A percentile compares a stretch with the other conserved stretches of the same genome.
Evolutionary conservation across 1,140 invertebrate species (phyloP).

Genomic region (Diuraphis noxia): DNA sequence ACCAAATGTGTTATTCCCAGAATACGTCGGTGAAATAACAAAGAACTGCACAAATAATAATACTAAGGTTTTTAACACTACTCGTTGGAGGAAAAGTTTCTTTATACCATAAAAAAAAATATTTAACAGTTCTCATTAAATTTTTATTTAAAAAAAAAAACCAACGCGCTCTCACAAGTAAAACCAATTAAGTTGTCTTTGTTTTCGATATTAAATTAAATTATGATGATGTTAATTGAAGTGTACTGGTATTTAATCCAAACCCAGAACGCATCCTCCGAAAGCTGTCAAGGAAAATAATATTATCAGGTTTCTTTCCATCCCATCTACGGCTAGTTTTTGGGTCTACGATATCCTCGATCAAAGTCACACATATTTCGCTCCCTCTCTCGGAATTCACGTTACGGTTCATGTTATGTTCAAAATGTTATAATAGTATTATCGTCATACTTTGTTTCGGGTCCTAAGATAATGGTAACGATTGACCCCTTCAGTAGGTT

Average conservation of each 20-base stretch:
- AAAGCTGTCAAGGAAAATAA: not conserved
- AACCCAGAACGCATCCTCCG: not conserved
- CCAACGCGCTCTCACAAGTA: not conserved
- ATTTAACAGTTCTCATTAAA: not conserved
- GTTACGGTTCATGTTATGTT: not conserved
- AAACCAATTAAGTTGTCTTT: not conserved
- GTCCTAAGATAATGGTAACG: not conserved
- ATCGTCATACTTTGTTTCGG: not conserved
- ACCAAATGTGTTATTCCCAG: too few relatives aligned
- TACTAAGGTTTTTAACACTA: too few relatives aligned
- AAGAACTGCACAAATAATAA: too few relatives aligned
- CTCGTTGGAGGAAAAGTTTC: too few relatives aligned
- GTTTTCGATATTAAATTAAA: not conserved
- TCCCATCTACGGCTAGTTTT: not conserved
- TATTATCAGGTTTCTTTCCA: not conserved
- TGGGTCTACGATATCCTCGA: not conserved
- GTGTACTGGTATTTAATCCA: not conserved
- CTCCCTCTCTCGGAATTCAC: not conserved
- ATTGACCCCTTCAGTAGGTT: not conserved
- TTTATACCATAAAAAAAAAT: too few relatives aligned
- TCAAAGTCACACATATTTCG: not conserved
- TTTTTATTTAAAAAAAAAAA: not conserved
- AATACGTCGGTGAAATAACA: too few relatives aligned
- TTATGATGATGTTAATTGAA: not conserved
- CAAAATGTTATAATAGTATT: not conserved